Conservation (phyloP, 1,140 invertebrate species). For the Cydia splendana region DNA sequence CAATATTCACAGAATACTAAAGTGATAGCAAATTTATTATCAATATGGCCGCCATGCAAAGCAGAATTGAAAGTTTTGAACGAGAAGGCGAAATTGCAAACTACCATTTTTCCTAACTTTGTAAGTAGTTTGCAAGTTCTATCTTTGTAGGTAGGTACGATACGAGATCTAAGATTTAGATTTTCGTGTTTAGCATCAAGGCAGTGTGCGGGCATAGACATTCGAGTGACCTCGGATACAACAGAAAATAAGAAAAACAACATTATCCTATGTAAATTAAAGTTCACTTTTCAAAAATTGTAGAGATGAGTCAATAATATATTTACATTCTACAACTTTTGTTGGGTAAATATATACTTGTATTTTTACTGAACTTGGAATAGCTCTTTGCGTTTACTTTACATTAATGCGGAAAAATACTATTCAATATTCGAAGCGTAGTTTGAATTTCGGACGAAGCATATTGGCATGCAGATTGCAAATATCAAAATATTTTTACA, state of each 20-base stretch:
- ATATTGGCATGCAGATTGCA: neutral
- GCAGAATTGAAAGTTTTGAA: constrained; percentile 25
- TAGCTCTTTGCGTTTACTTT: neutral
- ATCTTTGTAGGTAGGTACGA: neutral
- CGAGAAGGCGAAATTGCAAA: neutral
- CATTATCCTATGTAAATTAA: neutral
- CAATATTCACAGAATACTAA: constrained; percentile 30
- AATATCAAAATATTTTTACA: neutral
- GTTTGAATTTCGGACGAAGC: neutral
- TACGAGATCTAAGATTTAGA: neutral
- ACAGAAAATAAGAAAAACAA: no score
- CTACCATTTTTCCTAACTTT: neutral
- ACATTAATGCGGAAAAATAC: constrained; percentile 4
- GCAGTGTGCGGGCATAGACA: no score
- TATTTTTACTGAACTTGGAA: neutral
- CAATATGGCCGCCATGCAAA: constrained; percentile 18
- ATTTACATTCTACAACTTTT: neutral
- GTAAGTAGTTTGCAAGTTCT: no score
- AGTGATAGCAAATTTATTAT: constrained; percentile 18
- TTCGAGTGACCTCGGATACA: no score
- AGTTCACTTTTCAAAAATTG: neutral
- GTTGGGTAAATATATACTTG: neutral
- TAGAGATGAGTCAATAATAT: neutral
- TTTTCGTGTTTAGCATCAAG: neutral
- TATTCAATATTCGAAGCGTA: constrained; percentile 2